Base-by-base conservation (phyloP, 1,140 invertebrate species). In the Monochamus saltuarius region DNA sequence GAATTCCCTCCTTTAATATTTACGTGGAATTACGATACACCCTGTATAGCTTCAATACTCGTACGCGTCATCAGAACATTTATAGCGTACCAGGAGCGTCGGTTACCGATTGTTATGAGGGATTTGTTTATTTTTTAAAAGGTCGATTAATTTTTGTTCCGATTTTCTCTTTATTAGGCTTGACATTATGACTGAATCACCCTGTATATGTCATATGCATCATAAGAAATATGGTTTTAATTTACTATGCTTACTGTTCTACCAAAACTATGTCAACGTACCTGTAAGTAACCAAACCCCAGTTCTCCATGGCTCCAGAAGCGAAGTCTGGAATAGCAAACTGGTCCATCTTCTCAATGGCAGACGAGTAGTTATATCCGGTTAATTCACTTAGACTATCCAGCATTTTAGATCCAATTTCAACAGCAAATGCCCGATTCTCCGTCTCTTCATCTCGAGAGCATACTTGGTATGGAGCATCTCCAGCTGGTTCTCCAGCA, bases 261-360 rank as follows among this genome's bases (percentile, higher is more conserved):
- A 8, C 37, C 7, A 6, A 2, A 29, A 29, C 6, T 29, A 29
- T 29, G 2, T 6, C 22, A 29, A 29, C 17, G 56, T 62, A 62
- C 59, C 93, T 82, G 70, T 85, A 93, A 2, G 90, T 92, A 0
- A 93, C 85, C 1, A 93, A 76, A 19, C 91, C 91, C 91, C 94
- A 97, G 79, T 97, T 94, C 77, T 97, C 95, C 88, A 97, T 98
- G 0, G 94, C 95, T 8, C 92, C 95, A 1, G 93, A 92, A 1
- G 90, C 87, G 80, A 97, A 98, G 78, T 98, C 94, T 4, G 95
- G 95, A 64, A 97, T 92, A 8, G 91, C 93, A 35, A 62, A 46
- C 37, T 66, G 60, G 54, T 63, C 52, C 16, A 66, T 22, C 38
- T 66, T 62, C 8, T 13, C 19, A 22, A 66, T 53, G 13, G 11